phyloP scores from a whole-genome alignment of 2,797 vertebrate genomes.

The Clarias laeviceps region DNA sequence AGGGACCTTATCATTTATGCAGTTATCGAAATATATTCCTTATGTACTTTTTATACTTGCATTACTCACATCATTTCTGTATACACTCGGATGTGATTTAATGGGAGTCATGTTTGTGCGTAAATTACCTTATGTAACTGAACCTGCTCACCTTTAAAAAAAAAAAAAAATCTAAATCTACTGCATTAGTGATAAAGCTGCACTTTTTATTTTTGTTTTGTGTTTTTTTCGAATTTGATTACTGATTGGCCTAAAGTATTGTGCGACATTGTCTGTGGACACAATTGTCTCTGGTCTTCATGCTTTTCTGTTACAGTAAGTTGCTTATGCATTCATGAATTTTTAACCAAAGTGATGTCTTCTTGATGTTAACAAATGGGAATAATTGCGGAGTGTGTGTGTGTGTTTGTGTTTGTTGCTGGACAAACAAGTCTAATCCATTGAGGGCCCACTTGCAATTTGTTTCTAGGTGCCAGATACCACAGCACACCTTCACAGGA shows the following conservation, averaged over 20 bases:
- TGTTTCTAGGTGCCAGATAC: too few relatives aligned
- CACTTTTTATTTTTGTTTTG: background rate
- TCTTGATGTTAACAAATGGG: background rate
- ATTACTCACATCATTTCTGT: background rate
- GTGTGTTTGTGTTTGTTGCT: too few relatives aligned
- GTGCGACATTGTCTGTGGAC: background rate
- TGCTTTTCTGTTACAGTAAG: background rate
- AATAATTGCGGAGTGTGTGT: background rate
- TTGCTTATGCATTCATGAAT: background rate
- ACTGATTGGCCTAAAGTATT: background rate
- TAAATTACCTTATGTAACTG: constrained; percentile 17
- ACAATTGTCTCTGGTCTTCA: background rate
- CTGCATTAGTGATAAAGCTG: background rate
- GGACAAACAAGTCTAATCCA: too few relatives aligned
- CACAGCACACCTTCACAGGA: too few relatives aligned
- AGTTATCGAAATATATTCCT: background rate
- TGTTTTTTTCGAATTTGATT: background rate
- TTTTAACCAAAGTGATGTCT: background rate
- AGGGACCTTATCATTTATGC: background rate
- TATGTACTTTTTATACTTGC: background rate
- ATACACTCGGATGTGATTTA: background rate
- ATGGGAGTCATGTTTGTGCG: background rate
- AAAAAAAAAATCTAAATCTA: background rate
- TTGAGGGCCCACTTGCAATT: too few relatives aligned
- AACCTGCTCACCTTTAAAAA: background rate